Percentiles rank a stretch among this genome's conserved stretches.
Evolutionary conservation across 2,113 vertebrate species (phyloP).

Genomic region (Tenebrosternarchus preto): DNA sequence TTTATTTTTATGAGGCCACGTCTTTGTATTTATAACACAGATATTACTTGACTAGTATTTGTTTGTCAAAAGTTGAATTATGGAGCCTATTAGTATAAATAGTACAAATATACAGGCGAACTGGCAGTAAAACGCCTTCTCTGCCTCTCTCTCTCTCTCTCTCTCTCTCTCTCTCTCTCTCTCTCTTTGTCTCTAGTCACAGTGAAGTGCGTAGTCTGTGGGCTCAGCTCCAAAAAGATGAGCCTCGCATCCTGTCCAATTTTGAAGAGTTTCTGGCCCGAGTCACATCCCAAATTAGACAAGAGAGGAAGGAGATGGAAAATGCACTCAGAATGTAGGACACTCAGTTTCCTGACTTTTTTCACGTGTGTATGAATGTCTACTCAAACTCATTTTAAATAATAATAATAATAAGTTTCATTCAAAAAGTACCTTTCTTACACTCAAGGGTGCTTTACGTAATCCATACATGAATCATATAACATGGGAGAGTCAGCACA

Average conservation of each 20-base stretch:
- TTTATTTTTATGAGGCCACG: not conserved
- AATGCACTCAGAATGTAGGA: slow-evolving; percentile 79
- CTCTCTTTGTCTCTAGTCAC: slow-evolving; percentile 70
- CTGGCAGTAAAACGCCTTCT: not conserved
- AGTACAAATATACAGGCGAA: too few relatives aligned
- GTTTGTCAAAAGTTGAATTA: too few relatives aligned
- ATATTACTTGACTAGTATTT: too few relatives aligned
- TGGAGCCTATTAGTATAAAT: too few relatives aligned
- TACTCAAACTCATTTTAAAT: too few relatives aligned
- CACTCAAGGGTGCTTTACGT: too few relatives aligned
- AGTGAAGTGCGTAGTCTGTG: slow-evolving; percentile 83
- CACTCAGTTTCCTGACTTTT: not conserved
- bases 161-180: not conserved
- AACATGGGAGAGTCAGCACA: too few relatives aligned
- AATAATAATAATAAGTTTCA: too few relatives aligned
- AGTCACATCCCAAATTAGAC: slow-evolving; percentile 84
- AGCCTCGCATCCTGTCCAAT: slow-evolving; percentile 83
- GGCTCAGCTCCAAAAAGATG: slow-evolving; percentile 81
- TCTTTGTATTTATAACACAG: too few relatives aligned
- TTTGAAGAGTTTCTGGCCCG: slow-evolving; percentile 89
- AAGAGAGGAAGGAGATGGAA: slow-evolving; percentile 88
- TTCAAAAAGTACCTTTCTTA: too few relatives aligned
- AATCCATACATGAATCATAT: too few relatives aligned
- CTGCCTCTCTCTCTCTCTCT: not conserved
- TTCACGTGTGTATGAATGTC: not conserved